Percentiles rank a stretch among this genome's conserved stretches.
phyloP scores from a whole-genome alignment of 2,797 vertebrate species.

The Eremophila alpestris region DNA sequence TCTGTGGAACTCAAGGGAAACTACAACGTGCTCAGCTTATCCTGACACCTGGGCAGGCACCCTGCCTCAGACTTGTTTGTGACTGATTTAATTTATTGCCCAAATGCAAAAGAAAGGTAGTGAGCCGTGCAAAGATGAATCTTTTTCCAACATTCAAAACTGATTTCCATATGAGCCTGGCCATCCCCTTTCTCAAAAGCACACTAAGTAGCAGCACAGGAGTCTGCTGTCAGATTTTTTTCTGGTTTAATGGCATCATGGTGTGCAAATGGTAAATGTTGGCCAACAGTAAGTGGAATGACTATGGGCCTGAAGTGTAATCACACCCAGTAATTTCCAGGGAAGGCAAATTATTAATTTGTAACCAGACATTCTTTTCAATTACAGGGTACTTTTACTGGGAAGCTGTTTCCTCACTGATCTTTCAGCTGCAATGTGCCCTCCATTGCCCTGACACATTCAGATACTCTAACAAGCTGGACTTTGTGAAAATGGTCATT shows the following conservation, averaged over 20 bases:
- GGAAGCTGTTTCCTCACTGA: not conserved
- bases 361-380: not conserved
- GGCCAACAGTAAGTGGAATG: not conserved
- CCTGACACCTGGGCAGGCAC: not conserved
- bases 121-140: not conserved
- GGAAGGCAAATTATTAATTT: not conserved
- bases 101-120: not conserved
- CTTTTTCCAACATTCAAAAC: rapidly evolving
- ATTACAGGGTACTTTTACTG: not conserved
- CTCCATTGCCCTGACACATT: not conserved
- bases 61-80: not conserved
- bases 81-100: not conserved
- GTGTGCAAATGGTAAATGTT: not conserved
- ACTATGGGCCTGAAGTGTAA: not conserved
- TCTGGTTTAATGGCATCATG: not conserved
- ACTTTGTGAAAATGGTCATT: slow-evolving; percentile 13
- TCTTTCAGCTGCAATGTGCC: not conserved
- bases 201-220: not conserved
- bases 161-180: not conserved
- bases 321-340: not conserved
- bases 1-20: not conserved
- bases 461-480: not conserved
- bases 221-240: not conserved
- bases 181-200: not conserved
- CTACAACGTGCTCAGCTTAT: not conserved